Evolutionary conservation across 2,888 invertebrate genomes (phyloP), one percentile per base, ranked within the genome.

Genomic region (Theristus sp.): DNA sequence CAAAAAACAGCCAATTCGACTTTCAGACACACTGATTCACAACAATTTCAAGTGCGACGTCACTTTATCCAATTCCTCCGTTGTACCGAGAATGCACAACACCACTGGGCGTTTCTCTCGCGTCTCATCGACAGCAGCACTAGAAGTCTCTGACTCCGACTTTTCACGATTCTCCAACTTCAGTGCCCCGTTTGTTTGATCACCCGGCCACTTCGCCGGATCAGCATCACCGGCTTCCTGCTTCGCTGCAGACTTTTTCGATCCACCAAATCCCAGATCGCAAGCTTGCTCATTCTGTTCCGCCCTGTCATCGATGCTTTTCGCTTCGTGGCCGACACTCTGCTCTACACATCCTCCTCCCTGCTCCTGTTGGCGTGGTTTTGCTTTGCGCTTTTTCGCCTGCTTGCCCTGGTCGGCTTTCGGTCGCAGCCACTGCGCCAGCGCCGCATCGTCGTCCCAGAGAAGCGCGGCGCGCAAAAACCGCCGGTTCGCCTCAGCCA

Each of bases 11-110:
- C 38, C 38, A 38, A 20, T 38, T 13, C 38, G n/a, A n/a, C n/a
- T n/a, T n/a, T n/a, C n/a, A n/a, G n/a, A n/a, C n/a, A n/a, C n/a
- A n/a, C n/a, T n/a, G n/a, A n/a, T n/a, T 57, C 28, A 59, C 22
- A 59, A 25, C 47, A 59, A 28, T 24, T 59, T 59, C 55, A 59
- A 26, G 17, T 55, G 46, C 6, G 38, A 38, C 2, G 54, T 31
- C 2, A 55, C 27, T 10, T 10, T 13, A 28, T 59, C 59, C 10
- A 59, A 2, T 13, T 46, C 29, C 22, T 59, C 46, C 2, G 27
- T 13, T 1, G 54, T 46, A 2, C 59, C 59, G 25, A 59, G 2
- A 24, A 59, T 13, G 26, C n/a, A 29, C 38, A 59, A 25, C 13
- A 59, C 22, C 28, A 28, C 28, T 3, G 28, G 22, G 1, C 17